These are phyloP conservation scores for Prunella fulvescens DNA, from an alignment of 2,113 vertebrate genomes.

Conservation along the genomic window DNA sequence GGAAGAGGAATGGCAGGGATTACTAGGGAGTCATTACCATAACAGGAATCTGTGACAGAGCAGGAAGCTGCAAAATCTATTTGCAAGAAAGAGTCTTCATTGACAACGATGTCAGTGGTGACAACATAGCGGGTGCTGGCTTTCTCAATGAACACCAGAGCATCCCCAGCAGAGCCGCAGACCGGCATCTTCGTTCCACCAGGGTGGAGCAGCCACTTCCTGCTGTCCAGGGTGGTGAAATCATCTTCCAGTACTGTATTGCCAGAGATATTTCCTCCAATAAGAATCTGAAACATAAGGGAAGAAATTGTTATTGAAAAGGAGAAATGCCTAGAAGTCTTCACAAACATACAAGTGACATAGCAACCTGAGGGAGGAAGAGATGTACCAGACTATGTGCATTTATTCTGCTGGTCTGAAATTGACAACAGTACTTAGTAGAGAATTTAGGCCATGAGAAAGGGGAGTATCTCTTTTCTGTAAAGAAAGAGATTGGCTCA, in stretches of 20 bases:
- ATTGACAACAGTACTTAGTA: background rate
- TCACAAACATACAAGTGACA: background rate
- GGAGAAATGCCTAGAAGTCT: background rate
- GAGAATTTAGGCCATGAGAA: background rate
- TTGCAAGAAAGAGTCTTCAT: conserved; percentile 93
- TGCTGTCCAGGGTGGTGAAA: conserved; percentile 87
- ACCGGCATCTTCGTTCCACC: conserved; percentile 96
- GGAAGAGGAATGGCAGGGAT: background rate
- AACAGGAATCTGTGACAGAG: conserved; percentile 96
- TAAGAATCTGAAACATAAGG: conserved; percentile 82
- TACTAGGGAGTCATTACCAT: conserved; percentile 77
- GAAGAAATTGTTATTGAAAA: background rate
- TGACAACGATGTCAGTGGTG: conserved; percentile 92
- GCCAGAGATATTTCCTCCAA: conserved; percentile 95
- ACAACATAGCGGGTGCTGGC: conserved; percentile 95
- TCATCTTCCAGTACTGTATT: conserved; percentile 95
- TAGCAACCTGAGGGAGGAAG: background rate
- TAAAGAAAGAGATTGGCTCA: background rate
- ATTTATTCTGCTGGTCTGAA: background rate
- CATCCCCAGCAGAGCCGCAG: conserved; percentile 91
- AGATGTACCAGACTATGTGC: background rate
- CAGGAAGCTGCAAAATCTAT: conserved; percentile 98
- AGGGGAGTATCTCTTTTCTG: background rate
- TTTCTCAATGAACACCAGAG: conserved; percentile 97
- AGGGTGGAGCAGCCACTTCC: conserved; percentile 95